Percentiles rank a stretch among this genome's conserved stretches.
These are phyloP conservation scores for Ara ararauna DNA, from an alignment of 2,797 vertebrate species.

Conservation along the genomic window DNA sequence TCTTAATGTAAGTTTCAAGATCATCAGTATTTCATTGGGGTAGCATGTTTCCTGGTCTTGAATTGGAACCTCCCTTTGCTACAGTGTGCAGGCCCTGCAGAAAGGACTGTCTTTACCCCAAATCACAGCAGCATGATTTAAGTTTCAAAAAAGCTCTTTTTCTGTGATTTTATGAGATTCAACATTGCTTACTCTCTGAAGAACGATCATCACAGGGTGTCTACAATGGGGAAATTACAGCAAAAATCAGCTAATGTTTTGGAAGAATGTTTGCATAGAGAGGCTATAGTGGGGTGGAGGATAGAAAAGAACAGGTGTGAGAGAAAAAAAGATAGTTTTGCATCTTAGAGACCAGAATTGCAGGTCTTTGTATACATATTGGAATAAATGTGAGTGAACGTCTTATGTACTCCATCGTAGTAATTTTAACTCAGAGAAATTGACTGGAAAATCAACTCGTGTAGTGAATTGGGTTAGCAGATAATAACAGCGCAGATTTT, in stretches of 20 bases:
- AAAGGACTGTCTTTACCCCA: background rate
- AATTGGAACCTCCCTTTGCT: background rate
- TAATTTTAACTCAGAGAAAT: slow-evolving; percentile 40
- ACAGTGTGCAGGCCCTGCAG: background rate
- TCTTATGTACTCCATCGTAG: background rate
- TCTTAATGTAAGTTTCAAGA: background rate
- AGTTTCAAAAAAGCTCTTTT: background rate
- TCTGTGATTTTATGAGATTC: background rate
- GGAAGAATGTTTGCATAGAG: background rate
- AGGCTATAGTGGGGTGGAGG: background rate
- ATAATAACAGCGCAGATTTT: slow-evolving; percentile 39
- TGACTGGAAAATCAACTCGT: slow-evolving; percentile 49
- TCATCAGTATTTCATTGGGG: background rate
- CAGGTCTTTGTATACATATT: background rate
- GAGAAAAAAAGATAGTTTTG: background rate
- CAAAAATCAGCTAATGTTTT: background rate
- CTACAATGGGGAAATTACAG: background rate
- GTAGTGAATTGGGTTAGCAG: slow-evolving; percentile 50
- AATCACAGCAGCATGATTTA: background rate
- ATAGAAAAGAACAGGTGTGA: background rate
- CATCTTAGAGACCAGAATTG: background rate
- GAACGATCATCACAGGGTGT: background rate
- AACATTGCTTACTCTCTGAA: background rate
- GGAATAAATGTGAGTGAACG: background rate
- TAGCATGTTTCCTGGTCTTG: background rate